phyloP scores from a whole-genome alignment of 2,113 vertebrate genomes.

The Percopsis transmontana region DNA sequence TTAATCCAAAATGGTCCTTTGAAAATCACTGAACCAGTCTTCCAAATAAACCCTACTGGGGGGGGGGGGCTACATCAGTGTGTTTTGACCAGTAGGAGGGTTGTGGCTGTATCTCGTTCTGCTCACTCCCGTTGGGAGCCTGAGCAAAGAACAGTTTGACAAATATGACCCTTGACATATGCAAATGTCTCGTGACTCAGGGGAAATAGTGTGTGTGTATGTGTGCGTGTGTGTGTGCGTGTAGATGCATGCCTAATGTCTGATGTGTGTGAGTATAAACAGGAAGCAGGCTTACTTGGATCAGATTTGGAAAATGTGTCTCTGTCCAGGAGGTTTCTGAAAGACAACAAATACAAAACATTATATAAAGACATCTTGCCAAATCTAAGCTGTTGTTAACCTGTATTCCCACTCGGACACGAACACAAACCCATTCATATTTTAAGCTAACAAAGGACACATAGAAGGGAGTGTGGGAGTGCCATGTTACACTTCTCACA shows the following conservation, averaged over 20 bases:
- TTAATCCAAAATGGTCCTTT: slow-evolving; percentile 32
- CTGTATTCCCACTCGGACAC: neutral
- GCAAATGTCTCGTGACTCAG: slow-evolving; percentile 65
- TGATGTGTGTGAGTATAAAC: slow-evolving; percentile 11
- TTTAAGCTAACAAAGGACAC: slow-evolving; percentile 44
- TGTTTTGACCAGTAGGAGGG: slow-evolving; percentile 7
- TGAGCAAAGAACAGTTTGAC: slow-evolving; percentile 50
- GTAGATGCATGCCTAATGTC: slow-evolving; percentile 5
- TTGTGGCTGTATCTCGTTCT: slow-evolving; percentile 42
- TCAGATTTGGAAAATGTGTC: slow-evolving; percentile 96
- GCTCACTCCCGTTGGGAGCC: slow-evolving; percentile 43
- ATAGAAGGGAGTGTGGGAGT: neutral
- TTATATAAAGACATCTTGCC: neutral
- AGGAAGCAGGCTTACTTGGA: slow-evolving; percentile 82
- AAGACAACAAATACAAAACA: slow-evolving; percentile 40
- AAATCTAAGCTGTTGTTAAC: neutral
- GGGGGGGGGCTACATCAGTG: slow-evolving; percentile 27
- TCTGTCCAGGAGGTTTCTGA: slow-evolving; percentile 88
- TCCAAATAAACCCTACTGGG: slow-evolving; percentile 46
- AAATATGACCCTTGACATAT: slow-evolving; percentile 68
- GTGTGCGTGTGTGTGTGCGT: slow-evolving; percentile 13
- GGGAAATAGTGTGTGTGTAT: slow-evolving; percentile 14
- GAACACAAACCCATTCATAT: slow-evolving; percentile 58
- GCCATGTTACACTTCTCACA: slow-evolving; percentile 47
- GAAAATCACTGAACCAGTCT: slow-evolving; percentile 43